Evolutionary conservation across 2,888 invertebrate species (phyloP).

Genomic region (Melinaea marsaeus): DNA sequence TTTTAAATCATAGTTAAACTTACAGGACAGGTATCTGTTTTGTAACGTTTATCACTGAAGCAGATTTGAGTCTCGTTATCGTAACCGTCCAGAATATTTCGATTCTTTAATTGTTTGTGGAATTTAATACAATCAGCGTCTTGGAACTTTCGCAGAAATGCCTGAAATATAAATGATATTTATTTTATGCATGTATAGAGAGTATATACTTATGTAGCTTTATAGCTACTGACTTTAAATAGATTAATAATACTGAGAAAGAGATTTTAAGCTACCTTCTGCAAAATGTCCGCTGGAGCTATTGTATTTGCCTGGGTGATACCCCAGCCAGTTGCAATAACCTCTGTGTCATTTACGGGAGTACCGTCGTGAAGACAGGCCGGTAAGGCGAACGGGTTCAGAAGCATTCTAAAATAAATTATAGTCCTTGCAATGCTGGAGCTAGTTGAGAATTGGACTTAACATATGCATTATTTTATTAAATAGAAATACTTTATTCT

Average conservation of each 20-base stretch:
- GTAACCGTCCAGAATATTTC: not conserved
- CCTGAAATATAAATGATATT: not conserved
- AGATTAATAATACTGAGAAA: too few relatives aligned
- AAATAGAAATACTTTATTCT: not conserved
- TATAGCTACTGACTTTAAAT: too few relatives aligned
- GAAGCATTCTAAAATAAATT: slow-evolving; percentile 37
- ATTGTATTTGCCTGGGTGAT: slow-evolving; percentile 35
- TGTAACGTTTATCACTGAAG: not conserved
- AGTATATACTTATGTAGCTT: too few relatives aligned
- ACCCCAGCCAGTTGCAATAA: slow-evolving; percentile 55
- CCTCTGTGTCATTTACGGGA: slow-evolving; percentile 31
- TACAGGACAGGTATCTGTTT: slow-evolving; percentile 26
- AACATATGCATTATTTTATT: not conserved
- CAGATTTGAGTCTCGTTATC: not conserved
- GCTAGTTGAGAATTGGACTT: too few relatives aligned
- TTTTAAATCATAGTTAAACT: not conserved
- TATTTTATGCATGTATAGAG: too few relatives aligned
- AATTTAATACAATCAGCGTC: not conserved
- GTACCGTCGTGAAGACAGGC: slow-evolving; percentile 47
- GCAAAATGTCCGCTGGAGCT: slow-evolving; percentile 38
- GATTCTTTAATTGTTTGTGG: slow-evolving; percentile 28
- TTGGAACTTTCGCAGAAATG: not conserved
- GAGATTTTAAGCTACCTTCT: slow-evolving; percentile 42
- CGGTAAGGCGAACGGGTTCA: slow-evolving; percentile 44
- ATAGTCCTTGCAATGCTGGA: too few relatives aligned